A percentile compares a stretch with the other conserved stretches of the same genome.
Evolutionary conservation across 2,888 invertebrate species (phyloP).

Genomic region (Endotricha flammealis): DNA sequence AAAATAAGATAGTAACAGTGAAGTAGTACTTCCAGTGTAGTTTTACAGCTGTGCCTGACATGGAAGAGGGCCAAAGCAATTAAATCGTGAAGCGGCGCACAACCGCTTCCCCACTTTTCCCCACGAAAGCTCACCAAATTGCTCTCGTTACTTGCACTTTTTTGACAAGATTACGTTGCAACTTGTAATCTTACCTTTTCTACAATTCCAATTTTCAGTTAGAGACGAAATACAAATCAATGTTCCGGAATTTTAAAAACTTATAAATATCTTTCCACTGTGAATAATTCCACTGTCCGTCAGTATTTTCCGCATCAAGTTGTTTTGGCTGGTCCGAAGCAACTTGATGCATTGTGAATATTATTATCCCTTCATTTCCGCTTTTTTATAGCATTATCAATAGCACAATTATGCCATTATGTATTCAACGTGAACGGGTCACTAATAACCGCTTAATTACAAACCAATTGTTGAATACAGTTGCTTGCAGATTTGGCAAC

Average conservation of each 20-base stretch:
- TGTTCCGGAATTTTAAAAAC: no score
- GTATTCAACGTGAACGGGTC: background rate
- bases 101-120: conserved; percentile 32
- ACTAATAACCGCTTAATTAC: background rate
- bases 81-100: conserved; percentile 56
- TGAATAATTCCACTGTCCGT: no score
- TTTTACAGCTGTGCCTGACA: conserved; percentile 27
- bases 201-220: no score
- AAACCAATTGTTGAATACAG: background rate
- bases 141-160: conserved; percentile 60
- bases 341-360: no score
- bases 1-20: background rate
- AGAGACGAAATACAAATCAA: no score
- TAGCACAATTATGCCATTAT: background rate
- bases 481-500: background rate
- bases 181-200: no score
- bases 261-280: no score
- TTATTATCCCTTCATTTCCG: background rate
- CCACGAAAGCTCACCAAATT: conserved; percentile 38
- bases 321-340: no score
- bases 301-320: no score
- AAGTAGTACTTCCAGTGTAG: conserved; percentile 5
- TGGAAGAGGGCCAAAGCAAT: conserved; percentile 72
- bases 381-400: background rate
- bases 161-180: conserved; percentile 21